A percentile compares a stretch with the other conserved stretches of the same genome.
Conservation (phyloP, 2,888 invertebrate genomes). For the Pasiphila rectangulata region DNA sequence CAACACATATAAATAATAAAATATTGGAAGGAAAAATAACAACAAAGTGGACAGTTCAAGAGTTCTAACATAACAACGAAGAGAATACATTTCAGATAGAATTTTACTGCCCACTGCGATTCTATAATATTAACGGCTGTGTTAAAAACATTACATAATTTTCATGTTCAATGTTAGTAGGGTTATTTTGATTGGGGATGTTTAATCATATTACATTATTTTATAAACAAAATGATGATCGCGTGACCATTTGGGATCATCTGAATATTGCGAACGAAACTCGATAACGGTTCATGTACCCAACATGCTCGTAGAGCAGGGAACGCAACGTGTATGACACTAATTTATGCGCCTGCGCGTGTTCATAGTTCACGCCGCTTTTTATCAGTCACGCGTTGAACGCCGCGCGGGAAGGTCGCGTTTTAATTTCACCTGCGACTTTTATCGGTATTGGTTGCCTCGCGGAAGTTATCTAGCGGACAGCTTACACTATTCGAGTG, state of each 20-base stretch:
- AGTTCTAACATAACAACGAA: too few species aligned
- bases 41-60: too few species aligned
- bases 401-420: conserved; percentile 11
- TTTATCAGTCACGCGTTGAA: conserved; percentile 42
- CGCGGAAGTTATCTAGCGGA: conserved; percentile 26
- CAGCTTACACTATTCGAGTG: conserved; percentile 20
- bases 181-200: too few species aligned
- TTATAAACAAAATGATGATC: conserved; percentile 6
- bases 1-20: too few species aligned
- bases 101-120: too few species aligned
- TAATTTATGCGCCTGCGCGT: conserved; percentile 43
- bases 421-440: conserved; percentile 7
- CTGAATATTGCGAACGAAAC: conserved; percentile 25
- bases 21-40: too few species aligned
- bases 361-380: conserved; percentile 30
- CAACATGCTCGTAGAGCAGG: conserved; percentile 41
- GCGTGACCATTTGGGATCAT: conserved; percentile 24
- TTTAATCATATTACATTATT: neutral
- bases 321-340: conserved; percentile 32
- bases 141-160: too few species aligned
- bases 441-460: conserved; percentile 31
- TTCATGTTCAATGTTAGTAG: too few species aligned
- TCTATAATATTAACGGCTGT: too few species aligned
- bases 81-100: too few species aligned
- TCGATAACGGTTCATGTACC: conserved; percentile 52